Conservation (phyloP, 2,113 vertebrate species). For the Psilopsiagon aurifrons region DNA sequence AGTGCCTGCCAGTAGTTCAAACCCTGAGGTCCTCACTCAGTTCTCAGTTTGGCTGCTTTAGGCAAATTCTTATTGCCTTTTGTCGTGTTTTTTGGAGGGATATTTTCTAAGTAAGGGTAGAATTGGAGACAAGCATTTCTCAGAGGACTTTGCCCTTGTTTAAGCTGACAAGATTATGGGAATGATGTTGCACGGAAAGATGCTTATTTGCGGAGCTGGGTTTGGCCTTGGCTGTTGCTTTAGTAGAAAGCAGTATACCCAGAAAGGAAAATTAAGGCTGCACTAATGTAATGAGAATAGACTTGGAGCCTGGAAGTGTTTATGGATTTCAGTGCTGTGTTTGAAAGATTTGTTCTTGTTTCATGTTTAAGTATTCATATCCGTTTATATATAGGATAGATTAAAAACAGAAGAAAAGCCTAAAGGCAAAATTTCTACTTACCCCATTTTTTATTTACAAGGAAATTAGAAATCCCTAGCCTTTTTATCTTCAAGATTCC, state of each 20-base stretch:
- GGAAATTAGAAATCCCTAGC: background rate
- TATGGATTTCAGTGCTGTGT: background rate
- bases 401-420: background rate
- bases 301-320: slow-evolving; percentile 4
- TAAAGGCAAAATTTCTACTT: background rate
- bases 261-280: slow-evolving; percentile 30
- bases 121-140: background rate
- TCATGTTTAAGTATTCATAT: background rate
- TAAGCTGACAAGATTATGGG: background rate
- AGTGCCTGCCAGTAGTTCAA: background rate
- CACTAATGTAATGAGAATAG: slow-evolving; percentile 52
- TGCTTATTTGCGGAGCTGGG: background rate
- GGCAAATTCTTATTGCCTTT: background rate
- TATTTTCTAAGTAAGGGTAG: background rate
- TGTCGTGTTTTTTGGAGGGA: rapidly evolving
- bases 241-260: slow-evolving; percentile 17
- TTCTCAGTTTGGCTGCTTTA: background rate
- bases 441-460: background rate
- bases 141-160: background rate
- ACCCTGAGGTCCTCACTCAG: background rate
- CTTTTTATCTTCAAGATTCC: background rate
- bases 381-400: background rate
- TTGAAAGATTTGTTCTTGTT: background rate
- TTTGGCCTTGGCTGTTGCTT: slow-evolving; percentile 34
- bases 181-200: background rate